Evolutionary conservation across 2,797 vertebrate genomes (phyloP).

Genomic region (Epinephelus malabaricus): DNA sequence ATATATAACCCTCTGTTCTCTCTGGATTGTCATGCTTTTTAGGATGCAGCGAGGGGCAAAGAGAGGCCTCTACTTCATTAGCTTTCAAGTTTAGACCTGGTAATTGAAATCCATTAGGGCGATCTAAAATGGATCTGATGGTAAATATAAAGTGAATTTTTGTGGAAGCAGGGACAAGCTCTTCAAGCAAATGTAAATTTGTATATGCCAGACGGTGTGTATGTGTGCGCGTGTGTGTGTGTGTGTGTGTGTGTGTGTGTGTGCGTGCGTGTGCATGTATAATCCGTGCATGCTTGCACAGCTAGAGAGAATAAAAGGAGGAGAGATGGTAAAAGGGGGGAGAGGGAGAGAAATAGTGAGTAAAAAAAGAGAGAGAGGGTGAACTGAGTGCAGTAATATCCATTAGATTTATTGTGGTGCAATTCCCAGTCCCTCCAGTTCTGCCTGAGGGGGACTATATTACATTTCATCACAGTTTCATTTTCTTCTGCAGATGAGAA

Average conservation of each 20-base stretch:
- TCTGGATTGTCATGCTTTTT: slow-evolving; percentile 74
- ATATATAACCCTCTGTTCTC: slow-evolving; percentile 71
- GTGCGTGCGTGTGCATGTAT: slow-evolving; percentile 33
- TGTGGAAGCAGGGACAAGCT: slow-evolving; percentile 86
- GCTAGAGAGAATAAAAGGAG: slow-evolving; percentile 61
- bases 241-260: slow-evolving; percentile 11
- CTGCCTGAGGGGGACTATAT: slow-evolving; percentile 98
- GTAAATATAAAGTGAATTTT: slow-evolving; percentile 92
- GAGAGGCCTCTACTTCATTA: slow-evolving; percentile 76
- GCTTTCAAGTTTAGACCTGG: slow-evolving; percentile 79
- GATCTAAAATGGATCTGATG: slow-evolving; percentile 83
- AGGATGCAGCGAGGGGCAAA: slow-evolving; percentile 59
- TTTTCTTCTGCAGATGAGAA: slow-evolving; percentile 99
- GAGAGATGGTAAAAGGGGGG: slow-evolving; percentile 53
- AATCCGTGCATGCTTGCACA: slow-evolving; percentile 54
- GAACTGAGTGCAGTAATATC: slow-evolving; percentile 95
- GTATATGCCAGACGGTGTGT: slow-evolving; percentile 78
- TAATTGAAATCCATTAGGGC: slow-evolving; percentile 86
- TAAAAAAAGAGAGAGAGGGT: slow-evolving; percentile 63
- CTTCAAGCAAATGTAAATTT: slow-evolving; percentile 90
- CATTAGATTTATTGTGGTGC: slow-evolving; percentile 99
- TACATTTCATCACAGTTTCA: slow-evolving; percentile 99
- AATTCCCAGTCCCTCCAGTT: slow-evolving; percentile 97
- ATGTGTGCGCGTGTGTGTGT: slow-evolving; percentile 33
- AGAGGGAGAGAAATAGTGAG: slow-evolving; percentile 76